Evolutionary conservation across 2,113 vertebrate genomes (phyloP), one percentile per base, ranked within the genome.

Genomic region (Agapornis roseicollis): DNA sequence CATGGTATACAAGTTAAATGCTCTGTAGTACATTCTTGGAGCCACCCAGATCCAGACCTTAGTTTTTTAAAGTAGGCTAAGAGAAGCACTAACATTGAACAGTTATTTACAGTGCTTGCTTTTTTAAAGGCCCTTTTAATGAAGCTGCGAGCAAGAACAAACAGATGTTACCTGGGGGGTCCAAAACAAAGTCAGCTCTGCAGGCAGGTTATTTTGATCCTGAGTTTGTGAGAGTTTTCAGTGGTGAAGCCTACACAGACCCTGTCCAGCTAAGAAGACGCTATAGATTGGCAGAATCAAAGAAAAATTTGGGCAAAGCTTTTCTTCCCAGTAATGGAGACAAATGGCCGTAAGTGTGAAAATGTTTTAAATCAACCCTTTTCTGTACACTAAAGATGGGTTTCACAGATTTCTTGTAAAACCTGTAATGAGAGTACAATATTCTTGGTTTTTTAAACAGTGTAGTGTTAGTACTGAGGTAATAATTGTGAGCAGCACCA

Each of bases 121-220:
- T 93, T 91, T 94, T 97, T 96, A 85, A 97, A 98, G 98, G 98
- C 85, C 97, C 97, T 6, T 99, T 99, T 97, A 99, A 99, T 42
- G 99, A 99, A 79, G 96, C 98, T 44, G 98, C 98, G 9, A 95
- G 98, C 96, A 99, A 98, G 90, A 98, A 97, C 78, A 98, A 89
- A 70, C 99, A 99, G 95, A 99, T 99, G 97, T 89, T 98, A 78
- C 89, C 97, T 2, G 98, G 97, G 9, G 95, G 97, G 5, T 66
- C 95, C 17, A 98, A 98, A 93, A 87, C 85, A 41, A 96, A 97
- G 92, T 98, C 98, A 47, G 96, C 94, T 64, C 98, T 98, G 42
- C 99, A 99, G 90, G 98, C 93, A 50, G 98, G 99, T 73, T 99
- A 98, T 89, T 99, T 99, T 82, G 98, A 99, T 31, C 84, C 97